phyloP scores from a whole-genome alignment of 2,797 vertebrate genomes.

The Poeciliopsis gracilis region DNA sequence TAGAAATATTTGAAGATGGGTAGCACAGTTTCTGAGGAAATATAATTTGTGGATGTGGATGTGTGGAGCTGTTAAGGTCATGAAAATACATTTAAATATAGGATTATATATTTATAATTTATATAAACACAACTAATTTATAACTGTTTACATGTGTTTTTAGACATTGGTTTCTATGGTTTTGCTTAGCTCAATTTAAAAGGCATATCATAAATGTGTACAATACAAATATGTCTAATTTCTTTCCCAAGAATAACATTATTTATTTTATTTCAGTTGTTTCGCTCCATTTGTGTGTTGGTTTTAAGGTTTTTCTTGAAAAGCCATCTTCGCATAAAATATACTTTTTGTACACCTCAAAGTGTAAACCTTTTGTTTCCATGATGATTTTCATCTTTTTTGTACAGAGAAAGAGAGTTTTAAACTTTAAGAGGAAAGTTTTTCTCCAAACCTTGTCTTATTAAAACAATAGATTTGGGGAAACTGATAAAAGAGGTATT shows the following conservation, averaged over 20 bases:
- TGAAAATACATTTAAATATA: not conserved
- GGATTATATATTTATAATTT: not conserved
- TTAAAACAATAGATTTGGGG: not conserved
- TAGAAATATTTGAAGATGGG: not conserved
- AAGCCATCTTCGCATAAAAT: not conserved
- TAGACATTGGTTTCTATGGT: not conserved
- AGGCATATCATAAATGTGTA: not conserved
- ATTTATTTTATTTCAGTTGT: not conserved
- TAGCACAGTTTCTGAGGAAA: not conserved
- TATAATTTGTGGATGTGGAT: not conserved
- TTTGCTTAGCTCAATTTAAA: not conserved
- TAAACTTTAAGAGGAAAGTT: not conserved
- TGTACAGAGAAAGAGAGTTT: not conserved
- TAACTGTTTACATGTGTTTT: not conserved
- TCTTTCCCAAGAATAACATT: not conserved
- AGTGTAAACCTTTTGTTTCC: not conserved
- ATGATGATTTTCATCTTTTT: not conserved
- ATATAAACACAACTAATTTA: not conserved
- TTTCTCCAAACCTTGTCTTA: not conserved
- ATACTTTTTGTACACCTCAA: not conserved
- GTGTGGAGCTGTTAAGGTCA: not conserved
- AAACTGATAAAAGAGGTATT: not conserved
- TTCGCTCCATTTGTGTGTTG: not conserved
- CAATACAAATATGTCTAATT: not conserved
- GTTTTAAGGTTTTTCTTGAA: not conserved